These are phyloP conservation scores for Chymomyza amoena DNA, from an alignment of 2,888 invertebrate species.

Conservation along the genomic window DNA sequence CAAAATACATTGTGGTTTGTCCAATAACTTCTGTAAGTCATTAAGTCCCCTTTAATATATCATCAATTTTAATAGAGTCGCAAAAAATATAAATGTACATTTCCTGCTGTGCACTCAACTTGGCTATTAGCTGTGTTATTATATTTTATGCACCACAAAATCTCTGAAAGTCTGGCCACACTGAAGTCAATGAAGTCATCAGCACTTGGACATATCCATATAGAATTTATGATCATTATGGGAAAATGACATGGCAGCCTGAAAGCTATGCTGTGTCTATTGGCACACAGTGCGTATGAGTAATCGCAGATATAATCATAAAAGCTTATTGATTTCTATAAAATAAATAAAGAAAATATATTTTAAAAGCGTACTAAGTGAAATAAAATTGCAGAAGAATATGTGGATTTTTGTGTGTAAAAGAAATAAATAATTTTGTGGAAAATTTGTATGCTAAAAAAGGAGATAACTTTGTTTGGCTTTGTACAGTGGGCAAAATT, in stretches of 20 bases:
- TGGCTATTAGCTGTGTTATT: conserved; percentile 52
- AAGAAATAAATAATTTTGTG: too few species aligned
- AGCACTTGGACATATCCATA: background rate
- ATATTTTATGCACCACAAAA: conserved; percentile 50
- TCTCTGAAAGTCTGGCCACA: too few species aligned
- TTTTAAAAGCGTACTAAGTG: too few species aligned
- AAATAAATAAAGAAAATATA: background rate
- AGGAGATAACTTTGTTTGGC: too few species aligned
- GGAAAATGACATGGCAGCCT: background rate
- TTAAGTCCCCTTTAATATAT: background rate
- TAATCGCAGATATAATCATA: conserved; percentile 25
- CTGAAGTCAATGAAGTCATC: conserved; percentile 10
- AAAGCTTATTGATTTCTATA: background rate
- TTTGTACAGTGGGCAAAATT: too few species aligned
- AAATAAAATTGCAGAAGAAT: too few species aligned
- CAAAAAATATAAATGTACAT: background rate
- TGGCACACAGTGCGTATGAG: conserved; percentile 37
- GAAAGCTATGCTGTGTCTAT: background rate
- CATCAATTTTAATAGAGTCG: conserved; percentile 1
- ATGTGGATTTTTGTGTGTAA: too few species aligned
- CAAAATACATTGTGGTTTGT: background rate
- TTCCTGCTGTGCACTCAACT: conserved; percentile 35
- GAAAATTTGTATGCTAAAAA: too few species aligned
- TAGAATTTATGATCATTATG: background rate
- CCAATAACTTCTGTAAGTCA: background rate